These are phyloP conservation scores for Drosophila pruinosa DNA, from an alignment of 1,140 invertebrate genomes.

Conservation along the genomic window DNA sequence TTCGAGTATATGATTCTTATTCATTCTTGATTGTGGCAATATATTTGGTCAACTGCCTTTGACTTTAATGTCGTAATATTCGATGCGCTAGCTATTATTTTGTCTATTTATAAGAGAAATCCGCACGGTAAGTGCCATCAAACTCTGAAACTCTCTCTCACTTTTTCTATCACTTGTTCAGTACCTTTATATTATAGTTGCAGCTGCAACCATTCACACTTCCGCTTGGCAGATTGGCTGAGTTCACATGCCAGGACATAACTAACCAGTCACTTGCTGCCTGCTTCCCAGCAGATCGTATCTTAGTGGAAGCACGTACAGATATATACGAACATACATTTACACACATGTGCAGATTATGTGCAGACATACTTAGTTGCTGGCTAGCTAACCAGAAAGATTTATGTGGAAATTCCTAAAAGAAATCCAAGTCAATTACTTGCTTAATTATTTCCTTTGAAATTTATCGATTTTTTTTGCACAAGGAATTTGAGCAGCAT, in stretches of 20 bases:
- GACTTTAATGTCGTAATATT: slow-evolving; percentile 75
- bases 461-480: slow-evolving; percentile 80
- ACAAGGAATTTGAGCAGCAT: slow-evolving; percentile 59
- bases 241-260: slow-evolving; percentile 48
- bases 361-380: slow-evolving; percentile 18
- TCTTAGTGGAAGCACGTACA: slow-evolving; percentile 18
- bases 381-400: slow-evolving; percentile 70
- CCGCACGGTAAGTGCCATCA: slow-evolving; percentile 46
- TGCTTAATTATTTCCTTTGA: slow-evolving; percentile 82
- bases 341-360: not conserved
- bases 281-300: slow-evolving; percentile 37
- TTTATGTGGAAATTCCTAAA: slow-evolving; percentile 81
- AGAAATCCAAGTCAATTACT: slow-evolving; percentile 82
- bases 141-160: slow-evolving; percentile 22
- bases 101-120: slow-evolving; percentile 65
- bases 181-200: not conserved
- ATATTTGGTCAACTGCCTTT: slow-evolving; percentile 72
- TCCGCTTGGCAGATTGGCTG: slow-evolving; percentile 25
- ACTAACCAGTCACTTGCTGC: slow-evolving; percentile 36
- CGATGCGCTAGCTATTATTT: slow-evolving; percentile 55
- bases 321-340: slow-evolving; percentile 16
- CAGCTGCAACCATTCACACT: slow-evolving; percentile 35
- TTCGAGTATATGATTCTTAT: too few relatives aligned
- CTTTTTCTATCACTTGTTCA: not conserved
- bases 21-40: slow-evolving; percentile 50